Base-by-base conservation (phyloP, 2,888 invertebrate species). In the Plebejus anna region DNA sequence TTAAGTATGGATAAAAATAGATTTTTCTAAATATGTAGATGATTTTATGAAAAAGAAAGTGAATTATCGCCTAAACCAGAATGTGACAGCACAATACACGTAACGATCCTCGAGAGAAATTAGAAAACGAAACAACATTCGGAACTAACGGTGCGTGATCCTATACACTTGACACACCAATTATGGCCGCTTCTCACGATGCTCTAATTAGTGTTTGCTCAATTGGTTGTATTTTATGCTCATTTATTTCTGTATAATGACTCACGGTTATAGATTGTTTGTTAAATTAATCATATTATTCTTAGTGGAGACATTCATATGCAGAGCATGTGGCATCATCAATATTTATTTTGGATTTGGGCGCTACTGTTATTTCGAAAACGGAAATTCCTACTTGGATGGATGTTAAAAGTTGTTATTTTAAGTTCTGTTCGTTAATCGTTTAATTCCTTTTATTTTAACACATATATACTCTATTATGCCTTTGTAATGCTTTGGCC, bases 91-190 rank as follows among this genome's bases (percentile, higher is more conserved):
- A 51, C 32, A 55, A 55, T 32, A 51, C 28, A 13, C 51, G 55
- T 51, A 51, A 32, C 51, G 4, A 73, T 36, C 73, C 73, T 55
- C 73, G 73, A 51, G 73, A 51, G 73, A 73, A 55, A 73, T 77
- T 77, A 79, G 77, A 80, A 77, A 77, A 78, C 71, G 75, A 70
- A 75, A 78, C 78, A 75, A 80, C 76, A 79, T 76, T 76, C 61
- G 78, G 76, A 75, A 76, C 75, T 83, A 83, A 82, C 84, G 80
- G 83, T 79, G 79, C 78, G 78, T 79, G 81, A 79, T 76, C 77
- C 78, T 78, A 80, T 81, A 80, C 83, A 82, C 83, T 82, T 81
- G 82, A 82, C 81, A 82, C 75, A 78, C 77, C 76, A 78, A 76
- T 75, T 32, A 75, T 75, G 70, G 77, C 32, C 47, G 78, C 77